Base-by-base conservation (phyloP, 2,888 invertebrate genomes). In the Zootermopsis nevadensis region DNA sequence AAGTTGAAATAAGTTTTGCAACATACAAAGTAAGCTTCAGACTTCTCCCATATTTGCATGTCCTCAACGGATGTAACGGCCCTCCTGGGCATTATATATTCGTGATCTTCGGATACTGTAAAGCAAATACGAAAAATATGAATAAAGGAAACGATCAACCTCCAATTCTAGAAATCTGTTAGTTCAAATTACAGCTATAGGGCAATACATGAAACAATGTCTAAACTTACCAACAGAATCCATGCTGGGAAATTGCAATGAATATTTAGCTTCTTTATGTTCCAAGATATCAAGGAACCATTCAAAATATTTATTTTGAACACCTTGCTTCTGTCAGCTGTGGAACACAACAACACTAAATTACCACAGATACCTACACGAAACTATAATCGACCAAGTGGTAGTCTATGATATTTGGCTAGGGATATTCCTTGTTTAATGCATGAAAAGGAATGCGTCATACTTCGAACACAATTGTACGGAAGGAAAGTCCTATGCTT, bases 21-120 rank as follows among this genome's bases (percentile, higher is more conserved):
- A 88, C 89, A 90, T 89, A 95, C 95, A 90, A 94, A 94, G 89
- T 96, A 97, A 4, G 97, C 97, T 88, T 96, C 95, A 0, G 97
- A 97, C 88, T 94, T 94, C 87, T 95, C 94, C 97, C 97, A 98
- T 84, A 92, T 89, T 80, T 91, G 90, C 94, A 97, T 94, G 87
- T 97, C 96, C 30, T 91, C 91, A 8, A 93, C 91, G 38, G 90
- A 89, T 89, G 93, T 93, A 4, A 95, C 91, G 82, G 91, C 91
- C 88, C 93, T 94, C 84, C 91, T 91, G 15, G 95, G 95, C 74
- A 92, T 91, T 42, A 93, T 86, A 88, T 92, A 95, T 82, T 92
- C 91, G 89, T 94, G 94, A 86, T 93, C 91, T 10, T 89, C 88
- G 30, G 91, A 88, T 88, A 85, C 83, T 88, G 81, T 87, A 79